phyloP scores from a whole-genome alignment of 2,888 invertebrate species.

The Entomobrya proxima region DNA sequence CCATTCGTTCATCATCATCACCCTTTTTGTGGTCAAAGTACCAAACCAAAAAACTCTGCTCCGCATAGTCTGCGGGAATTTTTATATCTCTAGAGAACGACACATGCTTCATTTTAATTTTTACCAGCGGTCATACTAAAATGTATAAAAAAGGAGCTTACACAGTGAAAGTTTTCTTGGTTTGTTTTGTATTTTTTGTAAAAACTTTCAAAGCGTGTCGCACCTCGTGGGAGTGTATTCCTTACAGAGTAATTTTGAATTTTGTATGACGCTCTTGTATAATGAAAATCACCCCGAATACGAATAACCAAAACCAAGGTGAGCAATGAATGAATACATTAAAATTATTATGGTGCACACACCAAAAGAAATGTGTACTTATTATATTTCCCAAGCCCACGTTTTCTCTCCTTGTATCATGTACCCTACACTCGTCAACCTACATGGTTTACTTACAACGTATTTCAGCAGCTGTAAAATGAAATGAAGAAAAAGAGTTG shows the following conservation, averaged over 20 bases:
- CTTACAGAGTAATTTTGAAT: background rate
- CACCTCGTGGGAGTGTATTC: background rate
- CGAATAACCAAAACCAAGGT: background rate
- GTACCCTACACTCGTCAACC: too few relatives aligned
- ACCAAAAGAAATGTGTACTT: too few relatives aligned
- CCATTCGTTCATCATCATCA: too few relatives aligned
- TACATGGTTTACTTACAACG: too few relatives aligned
- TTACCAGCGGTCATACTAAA: background rate
- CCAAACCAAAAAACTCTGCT: too few relatives aligned
- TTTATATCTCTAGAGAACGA: background rate
- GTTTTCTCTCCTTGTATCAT: too few relatives aligned
- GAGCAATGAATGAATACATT: too few relatives aligned
- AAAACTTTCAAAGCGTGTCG: slow-evolving; percentile 10
- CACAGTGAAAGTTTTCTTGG: background rate
- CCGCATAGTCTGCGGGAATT: background rate
- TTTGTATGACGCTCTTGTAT: background rate
- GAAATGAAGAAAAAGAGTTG: too few relatives aligned
- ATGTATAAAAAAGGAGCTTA: background rate
- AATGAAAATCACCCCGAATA: background rate
- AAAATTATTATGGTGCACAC: too few relatives aligned
- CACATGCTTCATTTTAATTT: background rate
- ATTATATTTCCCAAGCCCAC: too few relatives aligned
- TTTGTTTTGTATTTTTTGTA: background rate
- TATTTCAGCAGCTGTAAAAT: too few relatives aligned
- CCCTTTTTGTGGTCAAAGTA: too few relatives aligned